phyloP scores from a whole-genome alignment of 1,140 invertebrate genomes.

The Plodia interpunctella region DNA sequence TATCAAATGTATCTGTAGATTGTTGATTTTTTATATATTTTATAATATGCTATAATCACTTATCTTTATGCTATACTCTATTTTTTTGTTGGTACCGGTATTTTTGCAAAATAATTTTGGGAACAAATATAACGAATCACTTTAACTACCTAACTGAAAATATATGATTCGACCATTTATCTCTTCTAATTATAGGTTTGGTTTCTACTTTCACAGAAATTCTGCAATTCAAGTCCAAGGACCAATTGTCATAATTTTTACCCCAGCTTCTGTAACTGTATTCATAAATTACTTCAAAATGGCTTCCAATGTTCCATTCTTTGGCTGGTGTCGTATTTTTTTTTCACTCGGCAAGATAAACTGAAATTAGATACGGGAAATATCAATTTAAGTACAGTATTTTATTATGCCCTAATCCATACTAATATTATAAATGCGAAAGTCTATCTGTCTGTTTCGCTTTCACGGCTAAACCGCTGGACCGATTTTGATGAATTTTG shows the following conservation, averaged over 20 bases:
- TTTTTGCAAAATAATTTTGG: too few relatives aligned
- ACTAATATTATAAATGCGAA: too few relatives aligned
- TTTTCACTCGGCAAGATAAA: background rate
- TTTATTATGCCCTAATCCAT: too few relatives aligned
- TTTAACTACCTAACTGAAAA: background rate
- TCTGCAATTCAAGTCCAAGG: background rate
- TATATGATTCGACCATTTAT: background rate
- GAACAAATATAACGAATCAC: too few relatives aligned
- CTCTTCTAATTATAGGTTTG: background rate
- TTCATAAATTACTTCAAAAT: background rate
- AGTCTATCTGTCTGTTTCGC: too few relatives aligned
- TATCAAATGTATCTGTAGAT: too few relatives aligned
- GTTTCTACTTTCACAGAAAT: background rate
- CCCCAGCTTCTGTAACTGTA: background rate
- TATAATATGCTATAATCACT: too few relatives aligned
- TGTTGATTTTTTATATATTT: too few relatives aligned
- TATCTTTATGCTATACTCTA: too few relatives aligned
- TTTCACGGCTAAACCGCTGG: too few relatives aligned
- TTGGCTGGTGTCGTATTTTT: constrained; percentile 11
- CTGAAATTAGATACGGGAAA: background rate
- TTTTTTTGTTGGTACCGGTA: too few relatives aligned
- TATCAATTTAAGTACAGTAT: background rate
- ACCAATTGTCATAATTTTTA: background rate
- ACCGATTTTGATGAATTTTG: too few relatives aligned
- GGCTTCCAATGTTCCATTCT: constrained; percentile 5